Base-by-base conservation (phyloP, 1,140 invertebrate species). In the Drosophila sucinea region DNA sequence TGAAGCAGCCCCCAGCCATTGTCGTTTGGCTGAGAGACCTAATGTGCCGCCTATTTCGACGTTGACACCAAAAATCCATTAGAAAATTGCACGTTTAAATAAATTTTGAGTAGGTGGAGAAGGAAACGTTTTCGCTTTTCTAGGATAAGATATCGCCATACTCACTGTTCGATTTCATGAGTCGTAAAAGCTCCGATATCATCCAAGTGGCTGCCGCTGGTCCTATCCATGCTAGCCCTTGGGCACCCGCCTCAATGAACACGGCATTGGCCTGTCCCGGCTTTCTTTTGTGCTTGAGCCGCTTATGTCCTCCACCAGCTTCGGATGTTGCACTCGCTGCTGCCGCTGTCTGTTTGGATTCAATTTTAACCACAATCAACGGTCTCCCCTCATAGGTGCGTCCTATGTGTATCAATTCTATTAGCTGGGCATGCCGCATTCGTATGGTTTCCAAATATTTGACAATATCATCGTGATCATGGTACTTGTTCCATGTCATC, bases 151-250 rank as follows among this genome's bases (percentile, higher is more conserved):
- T 17, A 17, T 17, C 17, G 17, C 11, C 3, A 10, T 69, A 90
- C 90, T 91, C 27, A 94, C 93, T 93, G 89, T 92, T 89, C 2
- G 90, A 92, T 55, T 94, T 93, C 76, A 94, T 93, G 44, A 94
- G 94, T 79, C 95, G 95, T 1, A 96, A 94, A 27, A 97, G 92
- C 73, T 96, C 94, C 69, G 95, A 95, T 32, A 97, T 92, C 70
- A 97, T 95, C 94, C 95, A 97, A 7, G 96, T 94, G 44, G 95
- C 94, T 1, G 96, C 95, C 0, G 97, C 96, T 1, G 96, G 95
- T 25, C 96, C 94, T 70, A 98, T 96, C 97, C 97, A 98, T 92
- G 98, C 97, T 44, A 96, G 90, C 0, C 96, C 96, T 82, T 98
- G 97, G 63, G 96, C 95, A 1, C 96, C 94, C 17, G 94, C 95